Percentiles rank a stretch among this genome's conserved stretches.
These are phyloP conservation scores for Ophiodon elongatus DNA, from an alignment of 2,113 vertebrate genomes.

Conservation along the genomic window DNA sequence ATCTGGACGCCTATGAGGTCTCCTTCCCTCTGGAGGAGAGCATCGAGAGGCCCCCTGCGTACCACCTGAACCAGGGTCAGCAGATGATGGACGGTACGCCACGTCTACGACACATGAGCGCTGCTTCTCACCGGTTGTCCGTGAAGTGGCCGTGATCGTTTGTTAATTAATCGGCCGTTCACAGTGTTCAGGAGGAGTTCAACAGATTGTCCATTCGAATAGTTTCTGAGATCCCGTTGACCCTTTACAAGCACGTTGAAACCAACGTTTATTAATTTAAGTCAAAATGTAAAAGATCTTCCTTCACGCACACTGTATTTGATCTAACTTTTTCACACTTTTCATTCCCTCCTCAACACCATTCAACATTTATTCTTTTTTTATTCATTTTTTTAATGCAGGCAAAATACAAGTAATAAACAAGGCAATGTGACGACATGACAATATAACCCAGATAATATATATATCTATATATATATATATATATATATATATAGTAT, in stretches of 20 bases:
- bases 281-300: not conserved
- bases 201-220: not conserved
- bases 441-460: no score
- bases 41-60: slow-evolving; percentile 72
- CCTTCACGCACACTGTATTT: not conserved
- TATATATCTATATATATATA: no score
- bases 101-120: not conserved
- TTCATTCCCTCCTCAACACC: not conserved
- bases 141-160: no score
- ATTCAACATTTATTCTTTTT: no score
- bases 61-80: slow-evolving; percentile 77
- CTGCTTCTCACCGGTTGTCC: no score
- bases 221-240: not conserved
- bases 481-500: no score
- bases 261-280: not conserved
- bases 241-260: not conserved
- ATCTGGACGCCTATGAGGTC: slow-evolving; percentile 85
- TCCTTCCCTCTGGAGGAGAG: slow-evolving; percentile 86
- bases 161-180: not conserved
- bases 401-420: no score
- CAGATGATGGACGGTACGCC: slow-evolving; percentile 84
- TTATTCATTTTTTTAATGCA: no score
- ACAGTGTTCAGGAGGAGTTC: not conserved
- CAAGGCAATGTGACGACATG: no score
- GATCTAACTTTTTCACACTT: not conserved